Evolutionary conservation across 2,888 invertebrate genomes (phyloP).

Genomic region (Ophion ellenae): DNA sequence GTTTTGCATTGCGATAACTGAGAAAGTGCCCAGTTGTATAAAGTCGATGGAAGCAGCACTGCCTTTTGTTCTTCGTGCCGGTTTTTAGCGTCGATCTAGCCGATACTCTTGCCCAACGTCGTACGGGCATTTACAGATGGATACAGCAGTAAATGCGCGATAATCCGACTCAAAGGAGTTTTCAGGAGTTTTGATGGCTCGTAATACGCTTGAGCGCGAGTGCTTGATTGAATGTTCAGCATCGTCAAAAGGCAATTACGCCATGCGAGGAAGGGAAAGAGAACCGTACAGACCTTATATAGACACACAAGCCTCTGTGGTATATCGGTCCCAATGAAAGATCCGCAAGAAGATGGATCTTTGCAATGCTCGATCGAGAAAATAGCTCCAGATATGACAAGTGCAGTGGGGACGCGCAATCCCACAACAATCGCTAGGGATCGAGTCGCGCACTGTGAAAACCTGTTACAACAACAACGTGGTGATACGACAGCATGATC

Average conservation of each 20-base stretch:
- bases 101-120: neutral
- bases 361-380: neutral
- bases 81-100: conserved; percentile 4
- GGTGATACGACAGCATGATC: no score
- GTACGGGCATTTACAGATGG: neutral
- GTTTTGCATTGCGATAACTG: conserved; percentile 12
- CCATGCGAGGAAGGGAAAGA: neutral
- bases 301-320: no score
- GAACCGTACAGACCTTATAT: neutral
- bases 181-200: conserved; percentile 40
- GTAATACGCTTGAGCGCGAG: conserved; percentile 30
- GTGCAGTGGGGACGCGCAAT: neutral
- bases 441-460: neutral
- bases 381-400: neutral
- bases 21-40: neutral
- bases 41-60: neutral
- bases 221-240: conserved; percentile 32
- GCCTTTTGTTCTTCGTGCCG: neutral
- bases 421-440: neutral
- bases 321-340: neutral
- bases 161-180: conserved; percentile 32
- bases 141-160: conserved; percentile 27
- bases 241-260: conserved; percentile 32
- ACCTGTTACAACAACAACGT: no score
- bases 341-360: neutral